A percentile compares a stretch with the other conserved stretches of the same genome.
These are phyloP conservation scores for Pristionchus japonicus DNA, from an alignment of 2,888 invertebrate genomes.

Conservation along the genomic window DNA sequence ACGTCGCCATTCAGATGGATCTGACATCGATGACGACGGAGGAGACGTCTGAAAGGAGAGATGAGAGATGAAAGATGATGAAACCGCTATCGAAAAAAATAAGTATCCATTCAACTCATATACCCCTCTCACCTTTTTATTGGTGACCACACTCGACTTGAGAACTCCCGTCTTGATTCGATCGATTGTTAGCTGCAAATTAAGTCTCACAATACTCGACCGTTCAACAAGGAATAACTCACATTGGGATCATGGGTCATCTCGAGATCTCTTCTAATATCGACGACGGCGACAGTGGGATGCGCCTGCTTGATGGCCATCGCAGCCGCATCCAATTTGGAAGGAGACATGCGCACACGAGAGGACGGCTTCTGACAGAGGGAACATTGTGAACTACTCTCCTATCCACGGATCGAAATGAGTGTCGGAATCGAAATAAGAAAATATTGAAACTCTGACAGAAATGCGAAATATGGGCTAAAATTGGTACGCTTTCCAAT, in stretches of 20 bases:
- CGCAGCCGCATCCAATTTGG: constrained; percentile 41
- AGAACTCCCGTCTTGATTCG: constrained; percentile 43
- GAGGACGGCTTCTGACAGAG: background rate
- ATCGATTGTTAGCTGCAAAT: constrained; percentile 42
- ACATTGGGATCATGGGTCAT: constrained; percentile 57
- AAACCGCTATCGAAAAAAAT: no score
- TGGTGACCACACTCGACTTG: constrained; percentile 23
- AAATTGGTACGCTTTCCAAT: no score
- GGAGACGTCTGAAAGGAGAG: background rate
- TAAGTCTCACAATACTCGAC: background rate
- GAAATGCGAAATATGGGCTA: no score
- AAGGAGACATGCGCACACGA: background rate
- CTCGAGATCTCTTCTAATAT: constrained; percentile 60
- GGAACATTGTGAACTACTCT: background rate
- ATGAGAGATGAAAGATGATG: background rate
- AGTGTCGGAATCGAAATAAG: no score
- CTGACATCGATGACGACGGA: constrained; percentile 32
- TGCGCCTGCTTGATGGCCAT: constrained; percentile 60
- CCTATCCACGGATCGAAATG: no score
- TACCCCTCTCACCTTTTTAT: constrained; percentile 28
- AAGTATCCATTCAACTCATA: no score
- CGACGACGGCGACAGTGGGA: constrained; percentile 56
- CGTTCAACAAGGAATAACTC: background rate
- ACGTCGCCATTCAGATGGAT: constrained; percentile 55
- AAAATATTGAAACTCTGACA: no score